Conservation (phyloP, 2,113 vertebrate genomes). For the Dryoscopus gambensis region DNA sequence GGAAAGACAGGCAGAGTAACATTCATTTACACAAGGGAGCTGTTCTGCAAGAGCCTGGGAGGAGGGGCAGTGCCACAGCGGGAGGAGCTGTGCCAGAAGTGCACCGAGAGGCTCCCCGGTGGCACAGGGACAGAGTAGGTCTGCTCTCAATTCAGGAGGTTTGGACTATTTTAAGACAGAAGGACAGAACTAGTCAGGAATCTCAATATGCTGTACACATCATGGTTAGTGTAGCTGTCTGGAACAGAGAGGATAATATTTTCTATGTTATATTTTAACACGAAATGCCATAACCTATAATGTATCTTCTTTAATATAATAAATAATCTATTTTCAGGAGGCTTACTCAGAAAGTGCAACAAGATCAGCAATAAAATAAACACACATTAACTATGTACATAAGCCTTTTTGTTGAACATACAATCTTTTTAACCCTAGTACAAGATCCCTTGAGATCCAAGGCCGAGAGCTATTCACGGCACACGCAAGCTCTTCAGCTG, state of each 20-base stretch:
- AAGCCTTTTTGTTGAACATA: background rate
- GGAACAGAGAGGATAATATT: background rate
- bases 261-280: background rate
- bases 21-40: background rate
- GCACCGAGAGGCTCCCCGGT: background rate
- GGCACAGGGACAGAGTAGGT: background rate
- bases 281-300: background rate
- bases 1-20: constrained; percentile 57
- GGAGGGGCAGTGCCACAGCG: background rate
- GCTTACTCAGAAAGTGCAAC: constrained; percentile 36
- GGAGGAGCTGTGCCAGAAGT: background rate
- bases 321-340: constrained; percentile 36
- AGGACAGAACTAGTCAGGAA: background rate
- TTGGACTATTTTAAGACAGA: background rate
- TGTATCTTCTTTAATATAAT: constrained; percentile 16
- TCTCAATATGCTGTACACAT: background rate
- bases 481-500: background rate
- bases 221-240: background rate
- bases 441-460: background rate
- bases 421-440: background rate
- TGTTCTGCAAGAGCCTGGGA: background rate
- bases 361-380: constrained; percentile 38
- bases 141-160: background rate
- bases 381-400: constrained; percentile 29
- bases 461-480: background rate